A percentile compares a stretch with the other conserved stretches of the same genome.
These are phyloP conservation scores for Manduca sexta DNA, from an alignment of 1,140 invertebrate species.

Conservation along the genomic window DNA sequence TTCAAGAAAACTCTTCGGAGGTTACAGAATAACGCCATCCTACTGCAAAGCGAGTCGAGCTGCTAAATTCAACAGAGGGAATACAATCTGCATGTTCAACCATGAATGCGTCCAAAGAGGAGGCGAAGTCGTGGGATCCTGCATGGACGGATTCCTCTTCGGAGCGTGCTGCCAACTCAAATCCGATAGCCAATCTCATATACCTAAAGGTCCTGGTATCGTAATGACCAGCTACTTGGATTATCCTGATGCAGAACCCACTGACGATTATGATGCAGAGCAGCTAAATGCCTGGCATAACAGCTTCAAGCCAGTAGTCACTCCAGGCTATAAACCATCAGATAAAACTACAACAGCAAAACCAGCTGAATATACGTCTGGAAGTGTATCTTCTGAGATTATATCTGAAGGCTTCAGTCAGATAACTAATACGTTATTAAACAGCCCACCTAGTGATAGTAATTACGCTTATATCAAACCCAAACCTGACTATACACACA, in stretches of 20 bases:
- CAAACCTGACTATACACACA: conserved; percentile 58
- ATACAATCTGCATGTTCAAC: conserved; percentile 95
- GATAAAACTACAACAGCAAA: conserved; percentile 46
- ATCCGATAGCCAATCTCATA: conserved; percentile 61
- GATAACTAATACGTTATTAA: conserved; percentile 70
- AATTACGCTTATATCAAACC: conserved; percentile 58
- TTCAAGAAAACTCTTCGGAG: conserved; percentile 86
- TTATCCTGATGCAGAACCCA: conserved; percentile 50
- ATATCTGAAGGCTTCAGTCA: conserved; percentile 67
- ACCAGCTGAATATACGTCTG: conserved; percentile 40
- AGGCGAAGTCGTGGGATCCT: conserved; percentile 89
- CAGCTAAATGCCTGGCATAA: conserved; percentile 58
- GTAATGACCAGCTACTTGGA: conserved; percentile 63
- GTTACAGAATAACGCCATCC: conserved; percentile 87
- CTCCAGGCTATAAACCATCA: conserved; percentile 55
- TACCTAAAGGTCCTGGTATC: conserved; percentile 63
- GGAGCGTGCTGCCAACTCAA: conserved; percentile 87
- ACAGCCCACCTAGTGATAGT: conserved; percentile 54
- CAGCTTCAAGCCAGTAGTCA: conserved; percentile 62
- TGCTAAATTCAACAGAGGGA: conserved; percentile 76
- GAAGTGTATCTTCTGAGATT: conserved; percentile 45
- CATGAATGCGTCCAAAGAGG: conserved; percentile 88
- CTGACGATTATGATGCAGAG: conserved; percentile 55
- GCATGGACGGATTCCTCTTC: conserved; percentile 93
- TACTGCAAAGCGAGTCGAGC: conserved; percentile 77